These are phyloP conservation scores for Ladona fulva DNA, from an alignment of 1,140 invertebrate genomes.

Conservation along the genomic window DNA sequence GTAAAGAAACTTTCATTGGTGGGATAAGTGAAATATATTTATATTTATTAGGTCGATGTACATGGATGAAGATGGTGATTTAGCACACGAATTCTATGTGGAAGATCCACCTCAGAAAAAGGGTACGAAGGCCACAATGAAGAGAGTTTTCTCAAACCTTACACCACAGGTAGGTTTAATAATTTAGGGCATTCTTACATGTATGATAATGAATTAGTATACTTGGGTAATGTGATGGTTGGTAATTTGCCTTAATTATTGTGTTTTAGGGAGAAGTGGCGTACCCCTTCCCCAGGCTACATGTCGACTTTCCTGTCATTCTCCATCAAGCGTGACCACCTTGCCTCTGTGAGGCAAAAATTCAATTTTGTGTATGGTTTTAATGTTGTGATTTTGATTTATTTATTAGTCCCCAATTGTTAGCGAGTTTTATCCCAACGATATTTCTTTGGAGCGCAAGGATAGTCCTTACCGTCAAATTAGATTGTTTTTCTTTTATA, in stretches of 20 bases:
- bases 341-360: slow-evolving; percentile 9
- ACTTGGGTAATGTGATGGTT: neutral
- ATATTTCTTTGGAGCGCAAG: neutral
- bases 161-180: slow-evolving; percentile 30
- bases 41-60: slow-evolving; percentile 35
- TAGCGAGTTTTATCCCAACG: neutral
- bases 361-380: neutral
- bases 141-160: slow-evolving; percentile 27
- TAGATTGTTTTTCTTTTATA: neutral
- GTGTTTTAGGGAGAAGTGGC: slow-evolving; percentile 33
- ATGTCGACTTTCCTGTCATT: slow-evolving; percentile 33
- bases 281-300: slow-evolving; percentile 31
- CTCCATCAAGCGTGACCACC: slow-evolving; percentile 27
- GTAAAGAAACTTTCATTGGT: neutral
- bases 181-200: neutral
- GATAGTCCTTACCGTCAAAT: neutral
- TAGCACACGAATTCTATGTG: slow-evolving; percentile 39
- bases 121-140: slow-evolving; percentile 28
- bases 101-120: slow-evolving; percentile 29
- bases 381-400: neutral
- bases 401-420: no score
- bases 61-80: slow-evolving; percentile 39
- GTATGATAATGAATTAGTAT: neutral
- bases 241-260: neutral
- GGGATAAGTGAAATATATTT: neutral